Evolutionary conservation across 2,888 invertebrate genomes (phyloP), one percentile per base, ranked within the genome.

Genomic region (Calliscelio sp.): DNA sequence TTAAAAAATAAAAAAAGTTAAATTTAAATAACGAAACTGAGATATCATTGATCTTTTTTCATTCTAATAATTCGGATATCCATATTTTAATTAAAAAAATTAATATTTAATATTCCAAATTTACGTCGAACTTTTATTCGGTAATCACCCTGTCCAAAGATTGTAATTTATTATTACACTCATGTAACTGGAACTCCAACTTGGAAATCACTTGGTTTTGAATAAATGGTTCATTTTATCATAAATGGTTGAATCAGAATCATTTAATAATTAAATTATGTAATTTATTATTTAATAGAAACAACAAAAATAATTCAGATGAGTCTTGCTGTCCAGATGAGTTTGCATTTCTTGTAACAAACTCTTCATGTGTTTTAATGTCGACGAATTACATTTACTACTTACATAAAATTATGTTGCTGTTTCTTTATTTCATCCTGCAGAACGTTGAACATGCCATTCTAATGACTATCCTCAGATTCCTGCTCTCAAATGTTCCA

Each of bases 171-270:
- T 92, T 92, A n/a, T n/a, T 0, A 91, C n/a, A 89, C 41, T 93
- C 93, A 70, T 93, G 92, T 32, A 93, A 92, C 86, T 94, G 94
- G 84, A 94, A 93, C 81, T 94, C 93, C 71, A 95, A 93, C 68
- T 94, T 94, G 32, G 95, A 94, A 78, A 95, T 95, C 71, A 95
- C 95, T 85, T 95, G 95, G 84, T 96, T 95, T 87, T 96, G 95
- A n/a, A 96, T 94, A 85, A 96, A 96, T 86, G 96, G 96, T 0
- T 96, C 96, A 79, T 96, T 95, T 89, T 96, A 95, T 11, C n/a
- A n/a, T n/a, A n/a, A n/a, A n/a, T n/a, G n/a, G n/a, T n/a, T n/a
- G n/a, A n/a, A n/a, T n/a, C n/a, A n/a, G n/a, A n/a, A n/a, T n/a
- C n/a, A n/a, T n/a, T n/a, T n/a, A n/a, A n/a, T n/a, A n/a, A n/a